Conservation (phyloP, 2,797 vertebrate genomes). For the Pogoniulus pusillus region DNA sequence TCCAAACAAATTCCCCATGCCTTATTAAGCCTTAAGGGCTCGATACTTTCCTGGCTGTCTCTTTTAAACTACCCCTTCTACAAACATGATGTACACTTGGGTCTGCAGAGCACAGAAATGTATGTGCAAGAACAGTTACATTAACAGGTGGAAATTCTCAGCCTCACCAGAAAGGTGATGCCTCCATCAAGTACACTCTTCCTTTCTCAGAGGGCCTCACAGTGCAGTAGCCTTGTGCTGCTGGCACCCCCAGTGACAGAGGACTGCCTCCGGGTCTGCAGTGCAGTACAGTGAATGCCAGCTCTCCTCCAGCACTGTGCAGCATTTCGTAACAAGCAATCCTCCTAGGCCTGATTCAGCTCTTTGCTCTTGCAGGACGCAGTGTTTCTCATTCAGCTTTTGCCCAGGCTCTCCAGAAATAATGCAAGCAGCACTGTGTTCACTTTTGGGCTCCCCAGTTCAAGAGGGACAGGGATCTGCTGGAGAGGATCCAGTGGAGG, state of each 20-base stretch:
- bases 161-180: slow-evolving; percentile 14
- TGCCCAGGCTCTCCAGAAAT: slow-evolving; percentile 8
- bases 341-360: background rate
- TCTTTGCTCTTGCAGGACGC: background rate
- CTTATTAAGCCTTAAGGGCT: slow-evolving; percentile 22
- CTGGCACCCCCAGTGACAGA: background rate
- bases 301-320: background rate
- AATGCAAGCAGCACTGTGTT: background rate
- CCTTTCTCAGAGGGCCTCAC: background rate
- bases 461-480: too few species aligned
- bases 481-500: too few species aligned
- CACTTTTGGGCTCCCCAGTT: too few species aligned
- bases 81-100: slow-evolving; percentile 13
- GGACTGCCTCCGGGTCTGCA: slow-evolving; percentile 43
- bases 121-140: background rate
- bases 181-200: background rate
- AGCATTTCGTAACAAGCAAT: slow-evolving; percentile 14
- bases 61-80: slow-evolving; percentile 8
- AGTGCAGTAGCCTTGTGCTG: background rate
- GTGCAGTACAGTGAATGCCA: background rate
- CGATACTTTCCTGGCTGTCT: background rate
- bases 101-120: slow-evolving; percentile 12
- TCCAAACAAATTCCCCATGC: slow-evolving; percentile 22
- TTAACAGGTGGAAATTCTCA: slow-evolving; percentile 23
- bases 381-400: background rate